Percentiles rank a stretch among this genome's conserved stretches.
Evolutionary conservation across 2,888 invertebrate species (phyloP).

Genomic region (Lottia scabra): DNA sequence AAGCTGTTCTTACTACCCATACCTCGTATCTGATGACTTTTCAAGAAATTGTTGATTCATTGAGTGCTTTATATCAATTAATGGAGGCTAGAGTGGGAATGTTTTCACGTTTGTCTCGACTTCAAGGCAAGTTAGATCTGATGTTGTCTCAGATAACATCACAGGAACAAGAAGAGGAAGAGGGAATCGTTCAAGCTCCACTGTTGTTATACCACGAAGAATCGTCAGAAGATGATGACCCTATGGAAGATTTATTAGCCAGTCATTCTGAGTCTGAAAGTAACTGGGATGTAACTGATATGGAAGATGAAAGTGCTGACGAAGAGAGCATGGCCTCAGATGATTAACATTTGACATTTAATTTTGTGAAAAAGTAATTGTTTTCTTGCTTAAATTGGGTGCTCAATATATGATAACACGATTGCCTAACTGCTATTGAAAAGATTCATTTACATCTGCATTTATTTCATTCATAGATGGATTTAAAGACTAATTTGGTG

Average conservation of each 20-base stretch:
- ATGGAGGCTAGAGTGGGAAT: conserved; percentile 74
- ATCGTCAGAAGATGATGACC: conserved; percentile 53
- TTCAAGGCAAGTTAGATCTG: conserved; percentile 76
- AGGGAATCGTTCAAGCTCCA: conserved; percentile 40
- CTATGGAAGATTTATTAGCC: conserved; percentile 44
- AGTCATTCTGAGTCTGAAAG: conserved; percentile 46
- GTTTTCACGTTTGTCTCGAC: conserved; percentile 73
- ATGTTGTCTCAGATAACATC: conserved; percentile 67
- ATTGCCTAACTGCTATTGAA: too few relatives aligned
- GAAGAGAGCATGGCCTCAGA: neutral
- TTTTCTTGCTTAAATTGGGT: too few relatives aligned
- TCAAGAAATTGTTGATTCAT: conserved; percentile 74
- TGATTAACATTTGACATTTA: neutral
- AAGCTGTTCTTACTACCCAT: conserved; percentile 74
- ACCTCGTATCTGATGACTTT: conserved; percentile 76
- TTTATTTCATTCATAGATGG: too few relatives aligned
- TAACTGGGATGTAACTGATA: neutral
- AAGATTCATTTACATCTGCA: too few relatives aligned
- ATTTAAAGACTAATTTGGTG: too few relatives aligned
- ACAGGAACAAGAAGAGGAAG: conserved; percentile 49
- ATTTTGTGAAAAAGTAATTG: too few relatives aligned
- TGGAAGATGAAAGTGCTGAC: neutral
- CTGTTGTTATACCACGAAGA: conserved; percentile 63
- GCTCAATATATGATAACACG: too few relatives aligned
- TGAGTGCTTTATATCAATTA: conserved; percentile 74